A percentile compares a stretch with the other conserved stretches of the same genome.
Evolutionary conservation across 2,888 invertebrate species (phyloP).

Genomic region (Dicyrtomina minuta): DNA sequence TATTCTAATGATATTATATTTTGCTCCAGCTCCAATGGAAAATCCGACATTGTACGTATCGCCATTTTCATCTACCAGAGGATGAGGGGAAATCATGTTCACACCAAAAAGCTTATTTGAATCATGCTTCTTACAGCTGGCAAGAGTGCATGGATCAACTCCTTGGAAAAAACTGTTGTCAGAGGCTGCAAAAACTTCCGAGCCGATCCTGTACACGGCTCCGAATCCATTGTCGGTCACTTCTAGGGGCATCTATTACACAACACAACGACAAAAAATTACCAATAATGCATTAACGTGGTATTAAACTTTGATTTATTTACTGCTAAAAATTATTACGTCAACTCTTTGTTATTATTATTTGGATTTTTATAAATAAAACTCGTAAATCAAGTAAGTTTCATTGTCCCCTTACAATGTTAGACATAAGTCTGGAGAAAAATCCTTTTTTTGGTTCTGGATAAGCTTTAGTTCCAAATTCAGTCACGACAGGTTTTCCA

Average conservation of each 20-base stretch:
- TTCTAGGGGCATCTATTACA: slow-evolving; percentile 26
- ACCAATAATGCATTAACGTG: no score
- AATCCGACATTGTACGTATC: slow-evolving; percentile 25
- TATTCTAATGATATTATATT: slow-evolving; percentile 24
- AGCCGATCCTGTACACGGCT: slow-evolving; percentile 16
- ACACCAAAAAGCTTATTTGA: slow-evolving; percentile 30
- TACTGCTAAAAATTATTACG: neutral
- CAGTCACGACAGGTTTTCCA: slow-evolving; percentile 46
- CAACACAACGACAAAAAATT: no score
- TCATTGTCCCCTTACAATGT: slow-evolving; percentile 24
- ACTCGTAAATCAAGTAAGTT: no score
- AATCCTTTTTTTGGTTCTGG: slow-evolving; percentile 31
- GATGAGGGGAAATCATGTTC: slow-evolving; percentile 28
- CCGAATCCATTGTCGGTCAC: slow-evolving; percentile 27
- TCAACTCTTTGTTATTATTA: no score
- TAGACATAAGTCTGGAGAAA: slow-evolving; percentile 24
- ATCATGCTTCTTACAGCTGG: slow-evolving; percentile 23
- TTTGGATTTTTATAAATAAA: no score
- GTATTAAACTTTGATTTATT: neutral
- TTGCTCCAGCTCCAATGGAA: slow-evolving; percentile 25
- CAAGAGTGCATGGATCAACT: slow-evolving; percentile 51
- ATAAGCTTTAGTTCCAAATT: slow-evolving; percentile 47
- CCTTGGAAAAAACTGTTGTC: slow-evolving; percentile 30
- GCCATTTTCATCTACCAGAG: slow-evolving; percentile 23
- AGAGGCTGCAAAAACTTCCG: slow-evolving; percentile 25